Conservation (phyloP, 2,113 vertebrate genomes). For the Excalfactoria chinensis region DNA sequence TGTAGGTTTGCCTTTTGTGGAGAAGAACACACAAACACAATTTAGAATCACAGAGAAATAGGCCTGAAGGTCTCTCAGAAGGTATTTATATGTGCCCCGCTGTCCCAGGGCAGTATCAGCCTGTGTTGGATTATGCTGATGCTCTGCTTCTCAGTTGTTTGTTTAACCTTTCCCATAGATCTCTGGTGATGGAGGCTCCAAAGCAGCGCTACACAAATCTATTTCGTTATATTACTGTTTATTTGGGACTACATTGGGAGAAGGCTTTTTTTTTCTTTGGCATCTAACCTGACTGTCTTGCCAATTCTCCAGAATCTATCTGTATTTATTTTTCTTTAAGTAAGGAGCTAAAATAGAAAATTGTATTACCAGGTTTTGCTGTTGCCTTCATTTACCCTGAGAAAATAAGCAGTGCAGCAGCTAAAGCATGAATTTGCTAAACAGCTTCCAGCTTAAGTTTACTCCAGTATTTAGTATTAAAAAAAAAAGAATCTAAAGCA, state of each 20-base stretch:
- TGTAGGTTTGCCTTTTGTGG: constrained; percentile 21
- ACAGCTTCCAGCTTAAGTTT: background rate
- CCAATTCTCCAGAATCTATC: background rate
- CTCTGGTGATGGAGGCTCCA: background rate
- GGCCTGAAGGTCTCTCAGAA: background rate
- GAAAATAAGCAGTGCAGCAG: background rate
- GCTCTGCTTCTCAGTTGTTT: background rate
- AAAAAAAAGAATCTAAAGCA: background rate
- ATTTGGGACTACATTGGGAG: rapidly evolving
- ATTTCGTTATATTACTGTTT: background rate
- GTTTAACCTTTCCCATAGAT: background rate
- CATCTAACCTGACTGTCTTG: background rate
- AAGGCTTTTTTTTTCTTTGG: background rate
- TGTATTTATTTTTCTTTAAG: background rate
- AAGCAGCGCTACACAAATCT: background rate
- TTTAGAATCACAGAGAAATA: background rate
- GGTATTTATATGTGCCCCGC: background rate
- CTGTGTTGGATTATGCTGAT: constrained; percentile 15
- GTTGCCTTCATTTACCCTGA: background rate
- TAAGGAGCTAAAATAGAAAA: background rate
- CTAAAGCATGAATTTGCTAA: background rate
- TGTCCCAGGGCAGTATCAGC: background rate
- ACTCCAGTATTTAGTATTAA: background rate
- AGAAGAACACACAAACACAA: background rate
- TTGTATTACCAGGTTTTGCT: background rate